A percentile compares a stretch with the other conserved stretches of the same genome.
Conservation (phyloP, 2,113 vertebrate genomes). For the Gopherus evgoodei region DNA sequence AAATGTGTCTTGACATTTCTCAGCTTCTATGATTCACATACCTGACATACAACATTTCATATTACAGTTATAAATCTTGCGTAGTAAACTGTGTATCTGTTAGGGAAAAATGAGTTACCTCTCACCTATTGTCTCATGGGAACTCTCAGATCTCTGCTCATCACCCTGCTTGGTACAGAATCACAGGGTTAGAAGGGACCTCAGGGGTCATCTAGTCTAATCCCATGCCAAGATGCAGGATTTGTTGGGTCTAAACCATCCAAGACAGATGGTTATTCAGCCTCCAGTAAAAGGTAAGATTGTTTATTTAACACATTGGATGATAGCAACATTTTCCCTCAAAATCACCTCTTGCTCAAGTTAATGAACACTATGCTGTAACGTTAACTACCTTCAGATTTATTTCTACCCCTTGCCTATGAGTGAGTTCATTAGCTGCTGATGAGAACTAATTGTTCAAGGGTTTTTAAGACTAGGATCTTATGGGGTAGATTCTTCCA, state of each 20-base stretch:
- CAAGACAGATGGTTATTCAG: too few species aligned
- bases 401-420: slow-evolving; percentile 44
- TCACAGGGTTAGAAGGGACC: not conserved
- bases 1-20: not conserved
- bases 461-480: too few species aligned
- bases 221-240: too few species aligned
- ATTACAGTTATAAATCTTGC: not conserved
- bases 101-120: slow-evolving; percentile 46
- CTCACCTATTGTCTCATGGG: slow-evolving; percentile 64
- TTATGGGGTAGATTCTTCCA: too few species aligned
- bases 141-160: slow-evolving; percentile 64
- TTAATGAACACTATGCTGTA: slow-evolving; percentile 73
- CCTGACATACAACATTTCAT: not conserved
- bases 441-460: slow-evolving; percentile 43
- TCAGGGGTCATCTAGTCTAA: not conserved
- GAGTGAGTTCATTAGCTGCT: slow-evolving; percentile 43
- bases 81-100: not conserved
- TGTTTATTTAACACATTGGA: slow-evolving; percentile 70
- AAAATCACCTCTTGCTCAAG: slow-evolving; percentile 66
- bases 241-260: too few species aligned
- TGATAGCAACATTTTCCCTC: slow-evolving; percentile 66
- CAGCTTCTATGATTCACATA: not conserved
- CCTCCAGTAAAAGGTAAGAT: not conserved
- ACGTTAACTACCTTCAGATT: slow-evolving; percentile 71
- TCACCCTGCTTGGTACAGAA: slow-evolving; percentile 59